A percentile compares a stretch with the other conserved stretches of the same genome.
Evolutionary conservation across 2,888 invertebrate genomes (phyloP).

Genomic region (Limnephilus auricula): DNA sequence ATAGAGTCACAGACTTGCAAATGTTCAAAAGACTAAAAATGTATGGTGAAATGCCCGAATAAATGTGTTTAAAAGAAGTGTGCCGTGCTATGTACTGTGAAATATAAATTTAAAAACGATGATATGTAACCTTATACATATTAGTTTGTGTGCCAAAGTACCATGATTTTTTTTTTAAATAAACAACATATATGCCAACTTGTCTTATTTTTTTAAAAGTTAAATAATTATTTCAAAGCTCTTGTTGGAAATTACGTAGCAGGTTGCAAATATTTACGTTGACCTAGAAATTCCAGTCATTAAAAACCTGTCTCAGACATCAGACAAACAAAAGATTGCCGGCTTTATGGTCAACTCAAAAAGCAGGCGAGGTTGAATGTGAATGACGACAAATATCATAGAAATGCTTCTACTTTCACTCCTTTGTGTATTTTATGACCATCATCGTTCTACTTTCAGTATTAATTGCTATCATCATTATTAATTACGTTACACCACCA

Average conservation of each 20-base stretch:
- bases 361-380: background rate
- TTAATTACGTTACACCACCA: background rate
- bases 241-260: background rate
- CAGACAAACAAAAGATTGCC: background rate
- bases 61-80: no score
- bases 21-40: no score
- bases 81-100: no score
- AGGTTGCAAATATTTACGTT: background rate
- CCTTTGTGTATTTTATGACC: background rate
- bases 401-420: background rate
- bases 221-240: background rate
- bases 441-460: background rate
- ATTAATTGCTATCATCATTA: background rate
- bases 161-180: no score
- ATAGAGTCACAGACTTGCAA: no score
- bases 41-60: no score
- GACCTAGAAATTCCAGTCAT: background rate
- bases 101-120: no score
- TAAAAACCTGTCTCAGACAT: background rate
- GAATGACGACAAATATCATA: background rate
- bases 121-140: no score
- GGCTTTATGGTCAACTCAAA: background rate
- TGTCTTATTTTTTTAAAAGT: background rate
- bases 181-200: no score
- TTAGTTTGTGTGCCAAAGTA: no score